Evolutionary conservation across 1,140 invertebrate species (phyloP), one percentile per base, ranked within the genome.

Genomic region (Latrodectus geometricus): DNA sequence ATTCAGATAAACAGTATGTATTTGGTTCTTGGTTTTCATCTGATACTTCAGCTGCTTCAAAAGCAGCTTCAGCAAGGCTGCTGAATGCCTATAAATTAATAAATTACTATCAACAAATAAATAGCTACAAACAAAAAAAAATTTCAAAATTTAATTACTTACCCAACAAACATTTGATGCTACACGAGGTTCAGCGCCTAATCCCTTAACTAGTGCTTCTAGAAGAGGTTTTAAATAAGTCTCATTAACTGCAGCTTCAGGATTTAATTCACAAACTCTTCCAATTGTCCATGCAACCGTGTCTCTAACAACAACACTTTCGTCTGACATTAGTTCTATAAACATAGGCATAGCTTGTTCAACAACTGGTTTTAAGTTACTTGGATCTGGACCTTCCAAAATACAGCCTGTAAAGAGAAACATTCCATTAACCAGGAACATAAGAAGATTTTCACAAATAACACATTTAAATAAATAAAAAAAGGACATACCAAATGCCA

Each of bases 131-230:
- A 61, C 17, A 61, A 61, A 17, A 61, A 61, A 4, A 61, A 14
- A 4, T 61, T 4, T 8, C 68, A 70, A 35, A 21, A 70, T 15
- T 20, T 21, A n/a, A 78, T n/a, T 84, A 90, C 90, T 86, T 90
- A 93, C 92, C 98, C 98, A 99, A 90, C 98, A 99, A n/a, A 99
- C 97, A 92, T 99, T 99, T 0, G 97, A 95, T 17, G 99, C 98
- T 0, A 99, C 98, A 52, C 98, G 93, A 0, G 99, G 97, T 91
- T 99, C 98, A 23, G 96, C 95, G 87, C 90, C 90, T 14, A 99
- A 91, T 14, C 97, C 97, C 89, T 95, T 95, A 0, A 98, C 94
- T 35, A 99, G 93, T 88, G 96, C 96, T 90, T 98, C 95, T 3
- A 99, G 91, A 14, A 99, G 90, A 9, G 95, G 95, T 90, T 91